Conservation (phyloP, 2,113 vertebrate genomes). For the Corvus cornix region DNA sequence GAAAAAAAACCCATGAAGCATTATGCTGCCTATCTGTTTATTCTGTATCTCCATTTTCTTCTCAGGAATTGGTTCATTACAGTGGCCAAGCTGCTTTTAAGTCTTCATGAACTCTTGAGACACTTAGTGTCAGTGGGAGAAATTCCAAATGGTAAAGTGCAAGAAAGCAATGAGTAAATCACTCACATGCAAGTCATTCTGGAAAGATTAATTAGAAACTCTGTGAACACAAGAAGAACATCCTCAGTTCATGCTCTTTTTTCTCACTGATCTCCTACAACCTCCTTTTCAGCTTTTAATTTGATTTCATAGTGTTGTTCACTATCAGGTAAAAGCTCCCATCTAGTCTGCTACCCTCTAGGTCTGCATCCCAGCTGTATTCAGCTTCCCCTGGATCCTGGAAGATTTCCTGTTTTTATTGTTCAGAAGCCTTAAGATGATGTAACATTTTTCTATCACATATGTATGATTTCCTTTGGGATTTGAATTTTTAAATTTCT, state of each 20-base stretch:
- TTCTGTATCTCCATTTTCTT: neutral
- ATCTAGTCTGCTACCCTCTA: neutral
- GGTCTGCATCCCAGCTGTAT: neutral
- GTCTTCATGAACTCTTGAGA: neutral
- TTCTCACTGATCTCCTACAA: neutral
- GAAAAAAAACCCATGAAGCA: rapidly evolving
- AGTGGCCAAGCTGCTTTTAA: neutral
- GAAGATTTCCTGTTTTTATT: neutral
- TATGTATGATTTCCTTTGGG: slow-evolving; percentile 2
- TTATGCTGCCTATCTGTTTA: neutral
- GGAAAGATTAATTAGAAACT: slow-evolving; percentile 20
- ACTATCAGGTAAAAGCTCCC: neutral
- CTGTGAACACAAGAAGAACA: neutral
- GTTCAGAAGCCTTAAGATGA: neutral
- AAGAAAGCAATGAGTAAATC: neutral
- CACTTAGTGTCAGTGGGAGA: neutral
- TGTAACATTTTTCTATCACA: neutral
- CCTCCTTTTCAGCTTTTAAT: neutral
- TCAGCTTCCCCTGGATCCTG: neutral
- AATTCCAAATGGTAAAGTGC: neutral
- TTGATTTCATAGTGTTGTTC: neutral
- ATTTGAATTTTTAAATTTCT: neutral
- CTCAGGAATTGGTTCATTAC: neutral
- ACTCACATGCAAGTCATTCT: neutral
- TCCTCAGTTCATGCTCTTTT: neutral